Evolutionary conservation across 2,113 vertebrate genomes (phyloP), one percentile per base, ranked within the genome.

Genomic region (Archocentrus centrarchus): DNA sequence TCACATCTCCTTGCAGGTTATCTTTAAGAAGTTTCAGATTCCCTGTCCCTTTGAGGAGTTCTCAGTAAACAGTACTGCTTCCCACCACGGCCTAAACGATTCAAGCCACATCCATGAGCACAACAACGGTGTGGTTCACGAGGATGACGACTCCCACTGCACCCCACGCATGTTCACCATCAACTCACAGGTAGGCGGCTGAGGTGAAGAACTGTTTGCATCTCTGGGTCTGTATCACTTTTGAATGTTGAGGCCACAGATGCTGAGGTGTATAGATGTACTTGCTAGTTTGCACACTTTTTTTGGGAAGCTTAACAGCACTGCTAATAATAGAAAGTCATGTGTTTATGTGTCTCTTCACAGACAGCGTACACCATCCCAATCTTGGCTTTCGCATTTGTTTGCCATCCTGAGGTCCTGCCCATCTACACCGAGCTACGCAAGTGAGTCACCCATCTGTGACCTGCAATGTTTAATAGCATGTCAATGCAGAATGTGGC

Each of bases 381-480:
- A 62, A 99, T 99, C 92, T 96, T 99, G 96, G 98, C 98, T 53
- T 99, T 99, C 0, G 98, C 98, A 87, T 99, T 99, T 0, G 98
- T 99, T 78, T 99, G 98, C 94, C 98, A 99, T 94, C 98, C 98
- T 0, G 98, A 99, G 92, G 98, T 99, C 18, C 95, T 99, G 85
- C 98, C 98, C 80, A 99, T 99, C 95, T 99, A 99, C 92, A 99
- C 98, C 0, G 98, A 99, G 91, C 97, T 99, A 70, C 97, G 96
- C 92, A 95, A 99, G 98, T 99, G 95, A 97, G 98, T 97, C 61
- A 24, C 4, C 32, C 13, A 3, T 70, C 50, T 22, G 24, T 13
- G 2, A 57, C 68, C 68, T 24, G 32, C 35, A 27, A n/a, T 70
- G 11, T 83, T 80, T 86, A 24, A 60, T 68, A 11, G 39, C 35